Evolutionary conservation across 2,888 invertebrate species (phyloP).

Genomic region (Chrysolina americana): DNA sequence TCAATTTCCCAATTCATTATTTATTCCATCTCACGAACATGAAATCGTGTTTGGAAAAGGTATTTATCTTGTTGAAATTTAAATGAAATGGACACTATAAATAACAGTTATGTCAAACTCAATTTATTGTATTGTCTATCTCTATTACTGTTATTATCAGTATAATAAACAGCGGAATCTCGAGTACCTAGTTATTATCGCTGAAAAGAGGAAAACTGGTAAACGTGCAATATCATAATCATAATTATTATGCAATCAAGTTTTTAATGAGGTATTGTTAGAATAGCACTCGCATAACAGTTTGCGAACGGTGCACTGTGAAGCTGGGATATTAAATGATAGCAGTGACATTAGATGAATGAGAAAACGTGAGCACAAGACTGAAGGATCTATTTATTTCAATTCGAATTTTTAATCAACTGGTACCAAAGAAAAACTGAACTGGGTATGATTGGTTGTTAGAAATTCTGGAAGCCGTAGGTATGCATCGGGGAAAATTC

Average conservation of each 20-base stretch:
- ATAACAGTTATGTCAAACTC: constrained; percentile 41
- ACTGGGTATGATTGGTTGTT: too few species aligned
- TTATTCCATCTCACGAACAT: constrained; percentile 26
- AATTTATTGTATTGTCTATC: constrained; percentile 46
- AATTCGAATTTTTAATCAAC: too few species aligned
- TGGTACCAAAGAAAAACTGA: too few species aligned
- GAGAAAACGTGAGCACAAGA: too few species aligned
- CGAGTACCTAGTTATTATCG: constrained; percentile 2
- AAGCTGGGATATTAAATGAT: too few species aligned
- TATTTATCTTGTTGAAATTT: constrained; percentile 38
- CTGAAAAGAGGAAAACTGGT: constrained; percentile 6
- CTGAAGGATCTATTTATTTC: too few species aligned
- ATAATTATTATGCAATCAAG: constrained; percentile 18
- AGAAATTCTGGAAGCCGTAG: too few species aligned
- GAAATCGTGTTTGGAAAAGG: constrained; percentile 26
- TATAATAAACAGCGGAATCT: constrained; percentile 13
- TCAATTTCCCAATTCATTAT: constrained; percentile 25
- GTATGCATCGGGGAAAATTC: too few species aligned
- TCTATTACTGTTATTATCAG: constrained; percentile 29
- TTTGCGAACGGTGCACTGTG: not conserved
- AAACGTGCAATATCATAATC: constrained; percentile 8
- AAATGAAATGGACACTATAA: constrained; percentile 38
- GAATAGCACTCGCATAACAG: not conserved
- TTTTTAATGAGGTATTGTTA: constrained; percentile 1
- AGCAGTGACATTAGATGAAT: too few species aligned